phyloP scores from a whole-genome alignment of 2,113 vertebrate genomes.

The Phrynosoma blainvillii region DNA sequence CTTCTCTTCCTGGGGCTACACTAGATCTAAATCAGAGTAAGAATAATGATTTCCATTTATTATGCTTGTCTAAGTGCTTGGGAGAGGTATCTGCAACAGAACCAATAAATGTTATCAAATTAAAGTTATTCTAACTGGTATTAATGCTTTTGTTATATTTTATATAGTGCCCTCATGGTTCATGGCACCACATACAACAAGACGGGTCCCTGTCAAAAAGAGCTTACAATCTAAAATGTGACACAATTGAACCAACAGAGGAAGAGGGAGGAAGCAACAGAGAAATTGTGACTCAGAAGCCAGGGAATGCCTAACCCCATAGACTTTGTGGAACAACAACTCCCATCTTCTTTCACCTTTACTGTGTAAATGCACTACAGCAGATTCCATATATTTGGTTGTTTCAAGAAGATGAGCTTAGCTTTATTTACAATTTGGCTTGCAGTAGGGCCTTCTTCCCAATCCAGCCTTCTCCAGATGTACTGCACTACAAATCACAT shows the following conservation, averaged over 20 bases:
- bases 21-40: too few species aligned
- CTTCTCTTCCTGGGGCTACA: too few species aligned
- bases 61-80: too few species aligned
- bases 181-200: neutral
- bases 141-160: too few species aligned
- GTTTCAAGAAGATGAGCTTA: neutral
- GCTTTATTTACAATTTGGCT: neutral
- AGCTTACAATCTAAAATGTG: neutral
- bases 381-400: neutral
- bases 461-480: too few species aligned
- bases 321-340: neutral
- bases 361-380: neutral
- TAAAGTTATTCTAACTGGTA: too few species aligned
- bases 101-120: too few species aligned
- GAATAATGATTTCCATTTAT: too few species aligned
- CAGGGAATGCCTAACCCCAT: neutral
- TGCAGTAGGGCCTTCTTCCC: neutral
- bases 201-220: neutral
- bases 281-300: neutral
- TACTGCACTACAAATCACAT: too few species aligned
- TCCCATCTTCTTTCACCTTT: too few species aligned
- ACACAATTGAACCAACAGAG: neutral
- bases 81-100: too few species aligned
- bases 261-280: neutral
- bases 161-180: too few species aligned